phyloP scores from a whole-genome alignment of 2,888 invertebrate genomes.

The Allygus modestus region DNA sequence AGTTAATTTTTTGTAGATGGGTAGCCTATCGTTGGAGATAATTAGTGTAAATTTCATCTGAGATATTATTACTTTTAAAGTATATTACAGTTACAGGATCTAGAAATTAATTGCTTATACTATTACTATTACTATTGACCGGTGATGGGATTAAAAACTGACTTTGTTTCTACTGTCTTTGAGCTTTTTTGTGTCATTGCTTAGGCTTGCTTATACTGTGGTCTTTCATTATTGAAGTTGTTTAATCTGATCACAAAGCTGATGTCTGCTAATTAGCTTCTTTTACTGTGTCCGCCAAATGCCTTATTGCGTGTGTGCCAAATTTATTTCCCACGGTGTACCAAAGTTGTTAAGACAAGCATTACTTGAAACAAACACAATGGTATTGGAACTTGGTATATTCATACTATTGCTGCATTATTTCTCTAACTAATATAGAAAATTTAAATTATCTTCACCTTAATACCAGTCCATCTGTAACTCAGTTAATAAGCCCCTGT shows the following conservation, averaged over 20 bases:
- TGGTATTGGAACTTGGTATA: too few species aligned
- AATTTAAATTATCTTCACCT: too few species aligned
- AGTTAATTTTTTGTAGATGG: neutral
- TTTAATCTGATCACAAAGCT: neutral
- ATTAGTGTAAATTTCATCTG: too few species aligned
- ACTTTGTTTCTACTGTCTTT: neutral
- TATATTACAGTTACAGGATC: neutral
- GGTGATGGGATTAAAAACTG: neutral
- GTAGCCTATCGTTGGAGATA: too few species aligned
- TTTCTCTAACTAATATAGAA: too few species aligned
- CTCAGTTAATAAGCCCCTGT: too few species aligned
- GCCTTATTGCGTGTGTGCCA: neutral
- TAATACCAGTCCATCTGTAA: too few species aligned
- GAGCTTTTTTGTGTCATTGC: constrained; percentile 16
- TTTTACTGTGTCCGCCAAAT: neutral
- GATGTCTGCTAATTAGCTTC: neutral
- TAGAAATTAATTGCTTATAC: neutral
- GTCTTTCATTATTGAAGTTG: neutral
- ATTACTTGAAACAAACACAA: too few species aligned
- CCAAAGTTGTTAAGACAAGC: too few species aligned
- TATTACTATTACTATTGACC: neutral
- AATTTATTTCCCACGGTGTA: too few species aligned
- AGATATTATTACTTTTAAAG: neutral
- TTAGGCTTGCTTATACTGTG: constrained; percentile 27
- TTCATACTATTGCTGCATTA: too few species aligned